Percentiles rank a stretch among this genome's conserved stretches.
These are phyloP conservation scores for Protonemura montana DNA, from an alignment of 2,888 invertebrate genomes.

Conservation along the genomic window DNA sequence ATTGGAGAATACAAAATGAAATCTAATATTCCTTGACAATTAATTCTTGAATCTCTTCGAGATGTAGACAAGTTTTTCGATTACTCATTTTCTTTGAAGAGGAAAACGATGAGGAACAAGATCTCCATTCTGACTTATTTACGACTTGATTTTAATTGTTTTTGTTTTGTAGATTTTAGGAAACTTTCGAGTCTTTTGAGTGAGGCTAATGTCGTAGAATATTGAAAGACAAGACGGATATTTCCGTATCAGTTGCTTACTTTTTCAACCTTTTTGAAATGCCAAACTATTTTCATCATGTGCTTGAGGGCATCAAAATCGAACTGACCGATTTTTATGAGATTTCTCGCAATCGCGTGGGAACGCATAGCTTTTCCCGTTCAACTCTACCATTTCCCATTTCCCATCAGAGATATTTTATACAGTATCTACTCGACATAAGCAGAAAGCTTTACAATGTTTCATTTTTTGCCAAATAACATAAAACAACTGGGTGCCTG, in stretches of 20 bases:
- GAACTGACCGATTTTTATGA: background rate
- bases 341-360: too few relatives aligned
- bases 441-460: background rate
- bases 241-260: background rate
- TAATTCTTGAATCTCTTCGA: background rate
- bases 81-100: constrained; percentile 7
- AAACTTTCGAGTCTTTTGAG: background rate
- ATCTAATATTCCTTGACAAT: background rate
- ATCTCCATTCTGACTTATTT: background rate
- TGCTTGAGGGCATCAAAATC: background rate
- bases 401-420: background rate
- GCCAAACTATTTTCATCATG: background rate
- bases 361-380: too few relatives aligned
- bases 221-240: background rate
- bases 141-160: background rate
- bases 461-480: background rate
- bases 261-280: background rate
- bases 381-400: too few relatives aligned
- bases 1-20: background rate
- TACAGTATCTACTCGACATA: background rate
- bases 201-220: background rate
- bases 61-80: background rate
- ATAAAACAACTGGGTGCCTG: background rate
- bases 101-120: background rate
- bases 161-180: background rate